Conservation (phyloP, 2,888 invertebrate species). For the Rapana venosa region DNA sequence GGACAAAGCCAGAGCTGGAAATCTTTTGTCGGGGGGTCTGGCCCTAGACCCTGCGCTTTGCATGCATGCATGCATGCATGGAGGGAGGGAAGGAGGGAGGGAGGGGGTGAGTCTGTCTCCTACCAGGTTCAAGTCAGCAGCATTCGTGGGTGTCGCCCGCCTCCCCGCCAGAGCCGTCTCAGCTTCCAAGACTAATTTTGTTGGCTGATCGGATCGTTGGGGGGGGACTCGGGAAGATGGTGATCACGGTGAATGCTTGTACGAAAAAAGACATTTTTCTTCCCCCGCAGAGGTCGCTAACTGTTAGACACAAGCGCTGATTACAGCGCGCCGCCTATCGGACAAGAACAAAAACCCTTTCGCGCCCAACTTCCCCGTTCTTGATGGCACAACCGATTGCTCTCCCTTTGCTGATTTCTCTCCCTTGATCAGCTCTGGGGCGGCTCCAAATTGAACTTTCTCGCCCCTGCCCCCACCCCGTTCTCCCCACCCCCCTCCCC, state of each 20-base stretch:
- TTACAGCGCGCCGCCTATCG: conserved; percentile 31
- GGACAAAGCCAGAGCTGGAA: no score
- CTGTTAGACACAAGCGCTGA: conserved; percentile 30
- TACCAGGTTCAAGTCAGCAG: no score
- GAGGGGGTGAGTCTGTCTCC: no score
- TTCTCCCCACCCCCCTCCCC: background rate
- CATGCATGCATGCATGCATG: no score
- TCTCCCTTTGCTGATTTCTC: conserved; percentile 38
- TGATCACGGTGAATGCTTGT: background rate
- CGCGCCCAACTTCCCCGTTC: conserved; percentile 6
- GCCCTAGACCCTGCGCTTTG: background rate
- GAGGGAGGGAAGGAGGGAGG: no score
- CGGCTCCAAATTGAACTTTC: conserved; percentile 38
- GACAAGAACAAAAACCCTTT: conserved; percentile 40
- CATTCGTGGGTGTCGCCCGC: no score
- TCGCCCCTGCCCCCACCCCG: conserved; percentile 5
- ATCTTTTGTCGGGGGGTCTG: no score
- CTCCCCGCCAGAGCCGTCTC: background rate
- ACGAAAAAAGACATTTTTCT: conserved; percentile 31
- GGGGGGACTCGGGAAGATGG: background rate
- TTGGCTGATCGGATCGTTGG: background rate
- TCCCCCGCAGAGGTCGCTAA: conserved; percentile 21
- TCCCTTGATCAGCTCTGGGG: conserved; percentile 28
- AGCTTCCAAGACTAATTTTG: background rate
- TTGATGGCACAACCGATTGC: conserved; percentile 40